A percentile compares a stretch with the other conserved stretches of the same genome.
Evolutionary conservation across 2,113 vertebrate species (phyloP).

Genomic region (Anhinga anhinga): DNA sequence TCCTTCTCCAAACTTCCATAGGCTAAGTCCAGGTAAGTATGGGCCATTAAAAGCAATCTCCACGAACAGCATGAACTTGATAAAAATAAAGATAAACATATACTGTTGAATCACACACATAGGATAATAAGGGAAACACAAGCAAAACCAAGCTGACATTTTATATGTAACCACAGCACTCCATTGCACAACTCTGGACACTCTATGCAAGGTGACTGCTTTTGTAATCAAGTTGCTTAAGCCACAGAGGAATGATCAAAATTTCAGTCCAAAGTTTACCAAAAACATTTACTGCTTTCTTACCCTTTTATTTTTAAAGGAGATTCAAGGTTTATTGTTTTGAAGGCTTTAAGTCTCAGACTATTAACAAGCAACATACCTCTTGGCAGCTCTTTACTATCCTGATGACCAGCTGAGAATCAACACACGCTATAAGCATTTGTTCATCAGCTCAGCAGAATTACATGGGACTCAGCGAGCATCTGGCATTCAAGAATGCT

Average conservation of each 20-base stretch:
- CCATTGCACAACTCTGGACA: background rate
- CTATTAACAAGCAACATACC: background rate
- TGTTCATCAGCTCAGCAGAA: conserved; percentile 7
- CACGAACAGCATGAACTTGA: background rate
- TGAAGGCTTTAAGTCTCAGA: background rate
- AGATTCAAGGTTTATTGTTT: background rate
- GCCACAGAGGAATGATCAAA: background rate
- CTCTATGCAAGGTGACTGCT: background rate
- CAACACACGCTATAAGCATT: background rate
- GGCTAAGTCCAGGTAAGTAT: background rate
- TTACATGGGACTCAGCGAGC: background rate
- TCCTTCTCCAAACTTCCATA: background rate
- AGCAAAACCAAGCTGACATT: background rate
- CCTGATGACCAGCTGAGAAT: background rate
- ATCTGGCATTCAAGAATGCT: background rate
- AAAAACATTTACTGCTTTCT: background rate
- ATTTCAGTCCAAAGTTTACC: background rate
- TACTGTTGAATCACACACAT: background rate
- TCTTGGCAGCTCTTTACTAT: background rate
- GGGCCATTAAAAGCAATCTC: background rate
- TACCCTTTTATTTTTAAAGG: background rate
- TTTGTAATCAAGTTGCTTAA: background rate
- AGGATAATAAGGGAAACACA: background rate
- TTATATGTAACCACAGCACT: background rate
- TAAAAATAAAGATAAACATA: background rate